Base-by-base conservation (phyloP, 2,797 vertebrate species). In the Rhodeus uyekii region DNA sequence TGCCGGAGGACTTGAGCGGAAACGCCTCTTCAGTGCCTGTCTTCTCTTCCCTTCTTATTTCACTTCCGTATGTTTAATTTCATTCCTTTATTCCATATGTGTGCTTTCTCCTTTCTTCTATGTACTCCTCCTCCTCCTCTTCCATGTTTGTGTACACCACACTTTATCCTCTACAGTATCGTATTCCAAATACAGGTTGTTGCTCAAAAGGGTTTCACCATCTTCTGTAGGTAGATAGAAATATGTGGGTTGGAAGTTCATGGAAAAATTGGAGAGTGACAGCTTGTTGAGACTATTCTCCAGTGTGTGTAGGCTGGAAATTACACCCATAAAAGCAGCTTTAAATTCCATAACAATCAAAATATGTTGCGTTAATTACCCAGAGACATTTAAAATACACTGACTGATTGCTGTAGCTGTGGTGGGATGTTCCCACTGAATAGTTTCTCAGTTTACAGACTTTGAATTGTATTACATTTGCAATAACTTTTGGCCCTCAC, bases 1-100 rank as follows among this genome's bases (percentile, higher is more conserved):
- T 75, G 93, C 94, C 93, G 84, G 88, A 89, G 86, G 94, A 89
- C 88, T 91, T 92, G 78, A 88, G 90, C 89, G 89, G 90, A 94
- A 94, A 92, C 89, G 74, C 87, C 87, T 91, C 93, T 91, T 88
- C 71, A 86, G 79, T 79, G 84, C 80, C 86, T 87, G 83, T 83
- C 87, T 87, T 38, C 79, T 83, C 84, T 76, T 81, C 73, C 90
- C 90, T 87, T 88, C 86, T 92, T 90, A 27, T 34, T 53, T 88
- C 87, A 85, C 88, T 90, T 91, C 89, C 89, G 50, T 83, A 46
- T 89, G 87, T 90, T 83, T 83, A 61, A 85, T 87, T 83, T 89
- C 85, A 84, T 86, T 86, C 78, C 72, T 85, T 85, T 58, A 46
- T 65, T 82, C 38, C 50, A 58, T 68, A 84, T 89, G 68, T 55